Evolutionary conservation across 2,888 invertebrate species (phyloP).

Genomic region (Meiosimyza platycephala): DNA sequence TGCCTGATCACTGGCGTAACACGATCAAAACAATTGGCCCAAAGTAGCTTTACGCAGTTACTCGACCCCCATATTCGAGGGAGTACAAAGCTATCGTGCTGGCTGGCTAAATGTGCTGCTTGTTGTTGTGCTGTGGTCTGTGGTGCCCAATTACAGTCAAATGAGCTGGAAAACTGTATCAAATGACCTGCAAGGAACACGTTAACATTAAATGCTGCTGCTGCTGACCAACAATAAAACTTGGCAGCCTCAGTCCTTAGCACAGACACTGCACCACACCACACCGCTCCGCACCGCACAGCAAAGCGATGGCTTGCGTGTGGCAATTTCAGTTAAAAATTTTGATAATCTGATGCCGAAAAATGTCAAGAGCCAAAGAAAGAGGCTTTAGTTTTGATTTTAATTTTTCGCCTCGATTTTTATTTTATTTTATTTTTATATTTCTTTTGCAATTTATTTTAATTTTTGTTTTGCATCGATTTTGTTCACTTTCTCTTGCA

Average conservation of each 20-base stretch:
- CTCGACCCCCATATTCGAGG: slow-evolving; percentile 16
- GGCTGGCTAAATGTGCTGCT: background rate
- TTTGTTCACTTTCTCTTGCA: slow-evolving; percentile 18
- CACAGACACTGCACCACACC: slow-evolving; percentile 35
- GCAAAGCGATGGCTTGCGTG: slow-evolving; percentile 68
- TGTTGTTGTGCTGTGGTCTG: slow-evolving; percentile 22
- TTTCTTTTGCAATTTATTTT: slow-evolving; percentile 8
- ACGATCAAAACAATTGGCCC: slow-evolving; percentile 37
- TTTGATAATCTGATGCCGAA: slow-evolving; percentile 37
- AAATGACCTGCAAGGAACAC: slow-evolving; percentile 59
- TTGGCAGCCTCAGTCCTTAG: slow-evolving; percentile 30
- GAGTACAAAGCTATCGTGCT: slow-evolving; percentile 2
- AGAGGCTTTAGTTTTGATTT: slow-evolving; percentile 32
- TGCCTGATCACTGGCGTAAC: slow-evolving; percentile 28
- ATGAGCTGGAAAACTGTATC: slow-evolving; percentile 68
- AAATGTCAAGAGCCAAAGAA: slow-evolving; percentile 33
- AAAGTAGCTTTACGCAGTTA: background rate
- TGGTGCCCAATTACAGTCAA: slow-evolving; percentile 67
- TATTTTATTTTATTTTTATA: background rate
- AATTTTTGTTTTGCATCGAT: background rate
- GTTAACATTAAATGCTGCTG: slow-evolving; percentile 46
- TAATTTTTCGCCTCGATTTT: background rate
- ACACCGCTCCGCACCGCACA: slow-evolving; percentile 48
- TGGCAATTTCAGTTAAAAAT: slow-evolving; percentile 66
- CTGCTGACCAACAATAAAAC: slow-evolving; percentile 34